Evolutionary conservation across 2,113 vertebrate species (phyloP).

Genomic region (Ploceus nigricollis): DNA sequence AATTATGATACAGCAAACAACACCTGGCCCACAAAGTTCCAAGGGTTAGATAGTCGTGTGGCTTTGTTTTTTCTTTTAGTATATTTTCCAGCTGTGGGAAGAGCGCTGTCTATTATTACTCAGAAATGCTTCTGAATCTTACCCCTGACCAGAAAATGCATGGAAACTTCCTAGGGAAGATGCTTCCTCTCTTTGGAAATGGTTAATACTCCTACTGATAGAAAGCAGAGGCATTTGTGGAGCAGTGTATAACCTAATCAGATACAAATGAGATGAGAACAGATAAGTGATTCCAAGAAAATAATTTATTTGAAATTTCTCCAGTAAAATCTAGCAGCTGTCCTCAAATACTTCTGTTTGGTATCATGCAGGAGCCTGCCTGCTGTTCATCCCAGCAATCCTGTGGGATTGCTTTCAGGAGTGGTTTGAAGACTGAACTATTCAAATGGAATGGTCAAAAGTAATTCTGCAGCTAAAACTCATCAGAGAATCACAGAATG

Average conservation of each 20-base stretch:
- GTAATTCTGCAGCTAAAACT: not conserved
- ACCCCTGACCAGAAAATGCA: fast-evolving
- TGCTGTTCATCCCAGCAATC: not conserved
- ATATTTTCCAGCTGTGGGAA: not conserved
- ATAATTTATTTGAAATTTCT: not conserved
- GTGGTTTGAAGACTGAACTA: not conserved
- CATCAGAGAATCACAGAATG: not conserved
- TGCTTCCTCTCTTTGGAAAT: not conserved
- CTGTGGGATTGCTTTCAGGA: not conserved
- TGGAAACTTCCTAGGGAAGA: not conserved
- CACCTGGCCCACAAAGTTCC: not conserved
- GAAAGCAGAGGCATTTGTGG: not conserved
- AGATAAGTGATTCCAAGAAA: not conserved
- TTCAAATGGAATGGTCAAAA: not conserved
- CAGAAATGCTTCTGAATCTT: not conserved
- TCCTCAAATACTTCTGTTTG: not conserved
- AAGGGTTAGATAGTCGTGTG: not conserved
- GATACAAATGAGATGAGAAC: not conserved
- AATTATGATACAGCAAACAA: not conserved
- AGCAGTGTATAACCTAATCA: not conserved
- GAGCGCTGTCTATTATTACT: not conserved
- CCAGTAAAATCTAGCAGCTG: not conserved
- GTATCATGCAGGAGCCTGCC: not conserved
- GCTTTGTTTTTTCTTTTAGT: not conserved
- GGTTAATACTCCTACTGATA: not conserved